These are phyloP conservation scores for Trochalopteron elliotii DNA, from an alignment of 2,113 vertebrate species.

Conservation along the genomic window DNA sequence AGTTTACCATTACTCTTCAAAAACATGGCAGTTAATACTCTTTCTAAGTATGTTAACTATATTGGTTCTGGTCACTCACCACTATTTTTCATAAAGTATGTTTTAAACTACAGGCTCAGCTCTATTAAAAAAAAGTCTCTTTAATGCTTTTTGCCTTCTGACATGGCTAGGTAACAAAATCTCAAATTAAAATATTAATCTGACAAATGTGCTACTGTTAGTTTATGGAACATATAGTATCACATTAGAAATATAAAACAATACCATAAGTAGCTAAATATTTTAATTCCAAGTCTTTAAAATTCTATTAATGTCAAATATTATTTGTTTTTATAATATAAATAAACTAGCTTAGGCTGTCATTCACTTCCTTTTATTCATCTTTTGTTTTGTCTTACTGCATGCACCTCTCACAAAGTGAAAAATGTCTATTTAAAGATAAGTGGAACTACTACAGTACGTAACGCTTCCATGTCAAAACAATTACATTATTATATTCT, in stretches of 20 bases:
- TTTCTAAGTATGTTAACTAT: conserved; percentile 8
- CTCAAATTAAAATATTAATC: neutral
- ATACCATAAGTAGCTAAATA: neutral
- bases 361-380: conserved; percentile 69
- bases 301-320: conserved; percentile 48
- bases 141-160: neutral
- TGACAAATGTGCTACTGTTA: neutral
- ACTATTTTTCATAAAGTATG: neutral
- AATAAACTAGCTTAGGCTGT: conserved; percentile 71
- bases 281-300: conserved; percentile 54
- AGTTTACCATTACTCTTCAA: conserved; percentile 33
- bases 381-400: conserved; percentile 74
- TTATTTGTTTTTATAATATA: conserved; percentile 70
- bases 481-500: conserved; percentile 79
- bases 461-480: conserved; percentile 79
- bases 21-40: conserved; percentile 14
- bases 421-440: conserved; percentile 76
- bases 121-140: neutral
- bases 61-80: conserved; percentile 12
- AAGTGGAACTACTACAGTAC: conserved; percentile 75
- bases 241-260: conserved; percentile 7
- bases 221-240: neutral
- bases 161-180: neutral
- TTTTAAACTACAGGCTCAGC: neutral
- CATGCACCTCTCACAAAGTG: conserved; percentile 68